Percentiles rank a stretch among this genome's conserved stretches.
phyloP scores from a whole-genome alignment of 2,888 invertebrate species.

The Ornithoptera priamus region DNA sequence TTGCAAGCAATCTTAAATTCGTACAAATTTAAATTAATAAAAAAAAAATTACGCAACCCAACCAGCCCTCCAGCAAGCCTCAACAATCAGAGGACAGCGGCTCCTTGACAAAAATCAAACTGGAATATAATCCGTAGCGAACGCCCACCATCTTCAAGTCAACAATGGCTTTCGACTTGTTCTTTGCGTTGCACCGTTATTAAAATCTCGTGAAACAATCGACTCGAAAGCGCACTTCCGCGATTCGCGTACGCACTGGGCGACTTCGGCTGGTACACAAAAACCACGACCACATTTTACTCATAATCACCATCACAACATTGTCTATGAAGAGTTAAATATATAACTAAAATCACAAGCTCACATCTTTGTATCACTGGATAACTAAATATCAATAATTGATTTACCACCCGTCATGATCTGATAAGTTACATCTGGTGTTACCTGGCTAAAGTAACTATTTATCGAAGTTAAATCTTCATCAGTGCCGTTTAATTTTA shows the following conservation, averaged over 20 bases:
- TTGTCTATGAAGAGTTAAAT: too few species aligned
- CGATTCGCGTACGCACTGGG: constrained; percentile 59
- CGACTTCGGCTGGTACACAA: neutral
- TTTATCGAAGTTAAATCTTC: too few species aligned
- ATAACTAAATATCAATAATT: too few species aligned
- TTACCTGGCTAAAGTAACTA: too few species aligned
- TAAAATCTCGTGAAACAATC: constrained; percentile 80
- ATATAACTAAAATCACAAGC: too few species aligned
- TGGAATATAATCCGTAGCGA: constrained; percentile 43
- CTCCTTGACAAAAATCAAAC: constrained; percentile 56
- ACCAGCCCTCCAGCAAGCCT: constrained; percentile 4
- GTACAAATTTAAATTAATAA: neutral
- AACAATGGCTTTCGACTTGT: constrained; percentile 71
- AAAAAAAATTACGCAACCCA: constrained; percentile 9
- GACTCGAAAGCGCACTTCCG: constrained; percentile 78
- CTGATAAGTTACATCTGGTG: too few species aligned
- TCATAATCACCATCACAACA: too few species aligned
- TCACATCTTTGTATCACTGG: too few species aligned
- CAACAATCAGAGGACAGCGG: constrained; percentile 25
- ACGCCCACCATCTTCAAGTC: constrained; percentile 66
- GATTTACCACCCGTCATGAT: too few species aligned
- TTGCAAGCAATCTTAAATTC: neutral
- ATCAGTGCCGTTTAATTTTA: too few species aligned
- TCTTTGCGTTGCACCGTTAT: constrained; percentile 79
- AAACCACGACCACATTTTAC: neutral